Conservation (phyloP, 2,888 invertebrate species). For the Acanthosoma haemorrhoidale region DNA sequence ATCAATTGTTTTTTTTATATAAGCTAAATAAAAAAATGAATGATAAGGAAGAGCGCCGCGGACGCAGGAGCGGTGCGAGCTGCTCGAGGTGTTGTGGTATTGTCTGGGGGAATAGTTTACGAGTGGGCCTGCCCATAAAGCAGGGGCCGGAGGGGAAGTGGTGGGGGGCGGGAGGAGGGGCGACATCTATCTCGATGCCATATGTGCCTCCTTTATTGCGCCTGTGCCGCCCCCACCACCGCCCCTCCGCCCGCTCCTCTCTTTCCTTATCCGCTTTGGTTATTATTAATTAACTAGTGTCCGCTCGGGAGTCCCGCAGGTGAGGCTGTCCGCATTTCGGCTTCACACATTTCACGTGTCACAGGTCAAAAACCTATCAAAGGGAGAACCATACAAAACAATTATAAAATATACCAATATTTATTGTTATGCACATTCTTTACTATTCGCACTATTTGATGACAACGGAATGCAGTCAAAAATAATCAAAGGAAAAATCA, state of each 20-base stretch:
- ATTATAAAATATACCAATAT: too few relatives aligned
- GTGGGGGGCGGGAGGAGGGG: constrained; percentile 27
- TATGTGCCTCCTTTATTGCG: constrained; percentile 39
- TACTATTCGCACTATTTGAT: too few relatives aligned
- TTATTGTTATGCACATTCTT: too few relatives aligned
- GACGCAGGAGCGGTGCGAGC: not conserved
- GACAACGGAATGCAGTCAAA: too few relatives aligned
- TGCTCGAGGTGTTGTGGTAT: constrained; percentile 17
- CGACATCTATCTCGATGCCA: constrained; percentile 29
- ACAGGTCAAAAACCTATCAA: too few relatives aligned
- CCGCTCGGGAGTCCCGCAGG: not conserved
- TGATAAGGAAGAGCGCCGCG: not conserved
- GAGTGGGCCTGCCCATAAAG: constrained; percentile 33
- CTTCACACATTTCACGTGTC: not conserved
- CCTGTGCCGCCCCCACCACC: constrained; percentile 37
- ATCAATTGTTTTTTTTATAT: too few relatives aligned
- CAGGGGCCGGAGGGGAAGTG: constrained; percentile 31
- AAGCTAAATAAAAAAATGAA: too few relatives aligned
- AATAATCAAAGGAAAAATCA: too few relatives aligned
- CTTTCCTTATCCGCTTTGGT: constrained; percentile 32
- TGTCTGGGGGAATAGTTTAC: constrained; percentile 29
- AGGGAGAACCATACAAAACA: too few relatives aligned
- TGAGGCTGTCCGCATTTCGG: constrained; percentile 1
- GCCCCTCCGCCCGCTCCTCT: constrained; percentile 28
- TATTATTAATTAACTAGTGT: constrained; percentile 10